Base-by-base conservation (phyloP, 2,797 vertebrate genomes). In the Morus bassanus region DNA sequence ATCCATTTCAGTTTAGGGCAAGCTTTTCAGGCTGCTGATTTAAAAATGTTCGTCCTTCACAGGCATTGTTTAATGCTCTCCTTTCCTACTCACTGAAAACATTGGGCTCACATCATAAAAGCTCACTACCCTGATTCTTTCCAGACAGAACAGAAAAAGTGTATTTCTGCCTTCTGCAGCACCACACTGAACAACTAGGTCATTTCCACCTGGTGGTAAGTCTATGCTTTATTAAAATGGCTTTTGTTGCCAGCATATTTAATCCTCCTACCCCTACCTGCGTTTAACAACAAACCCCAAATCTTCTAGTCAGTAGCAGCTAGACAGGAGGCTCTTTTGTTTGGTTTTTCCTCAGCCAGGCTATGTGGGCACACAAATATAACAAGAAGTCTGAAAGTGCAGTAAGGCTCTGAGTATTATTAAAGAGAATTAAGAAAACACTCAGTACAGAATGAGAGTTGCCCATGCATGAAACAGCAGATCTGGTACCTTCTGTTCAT, bases 381-480 rank as follows among this genome's bases (percentile, higher is more conserved):
- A 64, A 78, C 0, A 6, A 75, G 11, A 10, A 60, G 10, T 23
- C 17, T 60, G 21, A 39, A 79, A 92, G 27, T 13, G 16, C 59
- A 22, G 3, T 41, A 33, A 48, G 33, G 18, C 22, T 89, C 51
- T 78, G 53, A 19, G n/a, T 30, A 46, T 14, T 28, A 24, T 54
- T 73, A 30, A 33, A 50, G 10, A 75, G 24, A 79, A 65, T 25
- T 30, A 53, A 72, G 72, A 85, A 89, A 82, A 74, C 13, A 86
- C 19, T 27, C 3, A 1, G 18, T 11, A 16, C 4, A 65, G 45
- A 72, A 65, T 11, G 17, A 82, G 27, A 93, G 70, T 2, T 1
- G 1, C 11, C 67, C 0, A 0, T 13, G 25, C 70, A 10, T 7
- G 8, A 10, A 74, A 76, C 13, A 68, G 46, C 64, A 64, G n/a